Evolutionary conservation across 2,113 vertebrate species (phyloP), one percentile per base, ranked within the genome.

Genomic region (Nycticorax nycticorax): DNA sequence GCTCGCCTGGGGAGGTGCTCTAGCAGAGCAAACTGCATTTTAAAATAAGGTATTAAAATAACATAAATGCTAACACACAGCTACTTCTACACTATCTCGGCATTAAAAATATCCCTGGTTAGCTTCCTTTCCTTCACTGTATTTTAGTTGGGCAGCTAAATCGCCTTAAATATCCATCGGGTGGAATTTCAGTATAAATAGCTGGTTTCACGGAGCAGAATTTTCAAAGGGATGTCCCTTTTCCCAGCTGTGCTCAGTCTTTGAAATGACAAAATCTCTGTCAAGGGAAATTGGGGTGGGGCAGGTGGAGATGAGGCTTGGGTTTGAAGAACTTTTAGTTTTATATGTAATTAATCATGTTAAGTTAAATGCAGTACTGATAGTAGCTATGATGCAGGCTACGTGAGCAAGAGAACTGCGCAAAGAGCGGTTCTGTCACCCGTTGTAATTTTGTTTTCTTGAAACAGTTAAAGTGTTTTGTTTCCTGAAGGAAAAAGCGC

Each of bases 401-500:
- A 57, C 2, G 10, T 0, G 10, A 94, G n/a, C 32, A 85, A 80
- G n/a, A 45, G 19, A 85, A 74, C n/a, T 8, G 22, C 30, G 48
- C 10, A 21, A 39, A 59, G 59, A 47, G 10, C 11, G 15, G 43
- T 37, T 86, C 88, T 56, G 19, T 67, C 73, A 87, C 57, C 33
- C 14, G 6, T 8, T 0, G 9, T 77, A 72, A 88, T 88, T 89
- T 86, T 82, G 69, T 80, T 93, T 93, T 81, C 92, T 93, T 95
- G 85, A 45, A 84, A 83, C 76, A 52, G 59, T 87, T 88, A 53
- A 47, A 80, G 93, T 89, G 96, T 87, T 96, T 97, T 86, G 81
- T 96, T 98, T 98, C 98, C 92, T 95, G 92, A 85, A 94, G 89
- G 47, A 41, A 64, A 94, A 95, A 94, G 92, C 3, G 88, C 88